phyloP scores from a whole-genome alignment of 2,888 invertebrate species.

The Lithophane socia region DNA sequence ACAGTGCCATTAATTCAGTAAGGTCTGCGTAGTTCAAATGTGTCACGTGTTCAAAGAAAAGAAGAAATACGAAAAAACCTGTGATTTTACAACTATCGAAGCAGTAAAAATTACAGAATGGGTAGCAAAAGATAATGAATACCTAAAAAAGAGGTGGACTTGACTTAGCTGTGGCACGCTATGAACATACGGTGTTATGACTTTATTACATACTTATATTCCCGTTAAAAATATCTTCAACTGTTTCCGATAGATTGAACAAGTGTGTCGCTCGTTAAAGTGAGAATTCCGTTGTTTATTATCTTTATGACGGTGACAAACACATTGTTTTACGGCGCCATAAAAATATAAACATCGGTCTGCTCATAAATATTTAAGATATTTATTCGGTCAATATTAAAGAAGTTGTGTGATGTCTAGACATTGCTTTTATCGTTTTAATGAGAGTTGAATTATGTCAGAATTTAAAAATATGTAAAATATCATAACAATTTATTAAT shows the following conservation, averaged over 20 bases:
- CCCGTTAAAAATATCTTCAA: conserved; percentile 35
- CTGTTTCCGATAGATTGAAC: conserved; percentile 29
- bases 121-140: neutral
- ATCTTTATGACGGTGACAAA: conserved; percentile 22
- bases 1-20: neutral
- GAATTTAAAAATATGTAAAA: neutral
- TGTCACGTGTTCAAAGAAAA: neutral
- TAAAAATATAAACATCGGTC: conserved; percentile 32
- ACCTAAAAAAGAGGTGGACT: neutral
- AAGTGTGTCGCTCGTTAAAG: conserved; percentile 39
- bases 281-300: conserved; percentile 31
- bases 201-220: conserved; percentile 14
- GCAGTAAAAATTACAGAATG: neutral
- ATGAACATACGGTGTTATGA: conserved; percentile 8
- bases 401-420: conserved; percentile 1
- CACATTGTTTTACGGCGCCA: conserved; percentile 28
- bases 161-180: too few relatives aligned
- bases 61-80: neutral
- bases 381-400: conserved; percentile 19
- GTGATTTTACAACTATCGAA: neutral
- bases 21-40: neutral
- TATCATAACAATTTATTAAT: neutral
- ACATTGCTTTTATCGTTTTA: conserved; percentile 6
- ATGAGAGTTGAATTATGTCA: neutral
- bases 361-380: conserved; percentile 25